Base-by-base conservation (phyloP, 2,797 vertebrate species). In the Denticeps clupeoides region DNA sequence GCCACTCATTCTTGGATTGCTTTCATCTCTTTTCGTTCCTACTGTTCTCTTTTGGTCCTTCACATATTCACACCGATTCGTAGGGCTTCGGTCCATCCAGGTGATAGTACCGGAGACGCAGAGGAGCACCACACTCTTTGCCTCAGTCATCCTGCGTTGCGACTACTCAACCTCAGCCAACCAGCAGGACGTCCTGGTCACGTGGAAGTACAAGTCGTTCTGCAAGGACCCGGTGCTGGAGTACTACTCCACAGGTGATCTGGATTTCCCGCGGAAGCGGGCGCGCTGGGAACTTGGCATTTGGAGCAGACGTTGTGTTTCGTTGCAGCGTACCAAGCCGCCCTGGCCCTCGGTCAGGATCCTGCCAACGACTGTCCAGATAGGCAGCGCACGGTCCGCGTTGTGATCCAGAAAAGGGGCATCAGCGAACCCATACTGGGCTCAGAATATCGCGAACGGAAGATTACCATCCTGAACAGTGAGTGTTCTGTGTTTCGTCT, bases 161-260 rank as follows among this genome's bases (percentile, higher is more conserved):
- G 93, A 97, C 51, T 98, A 86, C 28, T 85, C 86, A 67, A 98
- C 94, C 25, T 90, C 90, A 1, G 87, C 85, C 1, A 87, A 63
- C 67, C 62, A 69, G 23, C 89, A 93, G 53, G 85, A 96, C 0
- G 88, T 95, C 12, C 65, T 90, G 12, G 73, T 97, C 73, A 93
- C 86, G 2, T 98, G 94, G 94, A 82, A 64, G 55, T 98, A 44
- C 78, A 98, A 95, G 75, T 87, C 90, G 45, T 98, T 94, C 81
- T 98, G 94, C 82, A 87, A 85, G 70, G 94, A 98, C 66, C 94
- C 94, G 2, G 83, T 97, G 47, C 83, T 97, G 61, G 85, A 96
- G 42, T 95, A 89, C 68, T 91, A 90, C 69, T 87, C 89, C 23
- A 71, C 74, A 47, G 80, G 94, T 96, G 68, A 78, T 80, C 16